Conservation (phyloP, 2,888 invertebrate species). For the Lypha dubia region DNA sequence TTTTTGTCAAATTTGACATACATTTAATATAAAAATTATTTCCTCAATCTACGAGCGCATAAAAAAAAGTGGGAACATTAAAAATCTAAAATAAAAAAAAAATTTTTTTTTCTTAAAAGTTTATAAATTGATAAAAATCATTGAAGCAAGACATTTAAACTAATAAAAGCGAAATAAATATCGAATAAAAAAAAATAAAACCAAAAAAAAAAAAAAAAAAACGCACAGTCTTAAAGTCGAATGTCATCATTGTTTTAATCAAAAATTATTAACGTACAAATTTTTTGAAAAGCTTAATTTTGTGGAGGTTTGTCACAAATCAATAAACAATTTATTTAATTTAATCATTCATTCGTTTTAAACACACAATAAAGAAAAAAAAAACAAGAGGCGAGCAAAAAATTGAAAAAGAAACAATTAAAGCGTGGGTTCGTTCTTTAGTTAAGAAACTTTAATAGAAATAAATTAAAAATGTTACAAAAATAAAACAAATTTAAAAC, state of each 20-base stretch:
- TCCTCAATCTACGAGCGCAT: constrained; percentile 2
- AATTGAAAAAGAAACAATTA: constrained; percentile 38
- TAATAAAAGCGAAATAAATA: constrained; percentile 13
- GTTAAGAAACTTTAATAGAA: constrained; percentile 33
- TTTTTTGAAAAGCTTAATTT: constrained; percentile 39
- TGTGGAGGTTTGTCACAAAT: constrained; percentile 70
- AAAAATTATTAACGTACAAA: constrained; percentile 64
- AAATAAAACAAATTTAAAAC: not conserved
- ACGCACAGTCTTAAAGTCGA: constrained; percentile 44
- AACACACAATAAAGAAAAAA: too few species aligned
- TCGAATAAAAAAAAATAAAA: not conserved
- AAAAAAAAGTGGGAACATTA: not conserved
- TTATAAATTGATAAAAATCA: constrained; percentile 57
- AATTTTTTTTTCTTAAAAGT: constrained; percentile 6
- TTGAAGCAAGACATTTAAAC: constrained; percentile 54
- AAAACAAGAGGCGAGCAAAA: constrained; percentile 27
- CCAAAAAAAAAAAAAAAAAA: not conserved
- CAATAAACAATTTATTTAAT: constrained; percentile 72
- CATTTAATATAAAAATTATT: constrained; percentile 34
- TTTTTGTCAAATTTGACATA: constrained; percentile 58
- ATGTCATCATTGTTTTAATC: constrained; percentile 66
- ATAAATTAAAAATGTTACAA: constrained; percentile 28
- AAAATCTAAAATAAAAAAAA: not conserved
- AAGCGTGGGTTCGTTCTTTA: constrained; percentile 67
- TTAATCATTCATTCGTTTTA: constrained; percentile 67